These are phyloP conservation scores for Epicauta chinensis DNA, from an alignment of 1,140 invertebrate genomes.

Conservation along the genomic window DNA sequence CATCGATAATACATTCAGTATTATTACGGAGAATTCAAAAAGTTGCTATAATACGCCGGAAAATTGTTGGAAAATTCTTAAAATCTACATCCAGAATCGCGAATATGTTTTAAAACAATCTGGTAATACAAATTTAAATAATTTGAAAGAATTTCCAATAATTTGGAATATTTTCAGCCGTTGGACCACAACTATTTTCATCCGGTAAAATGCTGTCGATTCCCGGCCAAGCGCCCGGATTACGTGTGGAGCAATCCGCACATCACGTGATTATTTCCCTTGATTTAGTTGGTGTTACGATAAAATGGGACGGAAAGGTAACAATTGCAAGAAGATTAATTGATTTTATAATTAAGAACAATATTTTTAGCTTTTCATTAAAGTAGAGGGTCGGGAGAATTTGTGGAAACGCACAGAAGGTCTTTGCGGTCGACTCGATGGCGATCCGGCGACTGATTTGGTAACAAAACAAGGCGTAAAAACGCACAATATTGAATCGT, in stretches of 20 bases:
- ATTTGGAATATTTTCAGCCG: no score
- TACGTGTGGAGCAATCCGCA: conserved; percentile 61
- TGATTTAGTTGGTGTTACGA: conserved; percentile 58
- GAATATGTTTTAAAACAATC: conserved; percentile 53
- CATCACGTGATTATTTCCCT: conserved; percentile 60
- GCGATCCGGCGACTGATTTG: conserved; percentile 63
- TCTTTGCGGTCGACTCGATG: conserved; percentile 73
- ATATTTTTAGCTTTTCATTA: conserved; percentile 26
- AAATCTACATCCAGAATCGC: conserved; percentile 62
- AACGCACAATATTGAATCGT: conserved; percentile 45
- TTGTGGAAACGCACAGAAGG: conserved; percentile 75
- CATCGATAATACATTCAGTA: conserved; percentile 57
- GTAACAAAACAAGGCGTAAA: conserved; percentile 50
- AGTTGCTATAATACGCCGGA: conserved; percentile 33
- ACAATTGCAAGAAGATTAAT: no score
- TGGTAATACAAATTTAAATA: conserved; percentile 18
- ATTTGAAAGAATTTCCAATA: no score
- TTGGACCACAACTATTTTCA: conserved; percentile 50
- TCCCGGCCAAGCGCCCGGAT: conserved; percentile 59
- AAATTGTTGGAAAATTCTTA: conserved; percentile 41
- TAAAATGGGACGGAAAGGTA: conserved; percentile 65
- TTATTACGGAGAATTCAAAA: conserved; percentile 54
- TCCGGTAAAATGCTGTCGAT: conserved; percentile 55
- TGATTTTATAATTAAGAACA: no score
- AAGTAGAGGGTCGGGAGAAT: conserved; percentile 47